phyloP scores from a whole-genome alignment of 2,113 vertebrate species.

The Rhinopomastus cyanomelas region DNA sequence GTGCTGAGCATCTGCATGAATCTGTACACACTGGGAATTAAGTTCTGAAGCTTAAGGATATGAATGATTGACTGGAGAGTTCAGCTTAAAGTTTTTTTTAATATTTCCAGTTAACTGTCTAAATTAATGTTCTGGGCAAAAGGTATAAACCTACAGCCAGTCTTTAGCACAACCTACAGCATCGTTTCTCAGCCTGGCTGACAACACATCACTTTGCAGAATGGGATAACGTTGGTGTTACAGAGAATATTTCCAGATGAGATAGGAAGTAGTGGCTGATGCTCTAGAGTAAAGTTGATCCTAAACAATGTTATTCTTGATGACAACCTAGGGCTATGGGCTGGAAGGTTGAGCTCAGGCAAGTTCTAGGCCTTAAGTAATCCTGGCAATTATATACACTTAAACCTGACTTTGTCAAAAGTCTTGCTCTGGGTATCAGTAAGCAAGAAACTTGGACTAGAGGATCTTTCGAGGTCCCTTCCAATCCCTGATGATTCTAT shows the following conservation, averaged over 20 bases:
- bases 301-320: neutral
- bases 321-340: neutral
- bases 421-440: neutral
- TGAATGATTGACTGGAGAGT: neutral
- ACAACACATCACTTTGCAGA: neutral
- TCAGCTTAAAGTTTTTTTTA: neutral
- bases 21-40: neutral
- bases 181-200: neutral
- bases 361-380: neutral
- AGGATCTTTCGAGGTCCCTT: too few species aligned
- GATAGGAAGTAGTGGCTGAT: neutral
- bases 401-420: neutral
- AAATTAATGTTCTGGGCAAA: neutral
- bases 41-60: neutral
- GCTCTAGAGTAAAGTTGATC: neutral
- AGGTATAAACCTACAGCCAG: neutral
- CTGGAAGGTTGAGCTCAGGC: neutral
- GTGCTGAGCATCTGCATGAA: neutral
- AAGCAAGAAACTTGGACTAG: too few species aligned
- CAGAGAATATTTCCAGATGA: neutral
- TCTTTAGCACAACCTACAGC: too few species aligned
- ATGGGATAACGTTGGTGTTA: neutral
- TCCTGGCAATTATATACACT: neutral
- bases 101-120: neutral
- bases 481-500: too few species aligned